Base-by-base conservation (phyloP, 2,888 invertebrate genomes). In the Rotaria sp. region DNA sequence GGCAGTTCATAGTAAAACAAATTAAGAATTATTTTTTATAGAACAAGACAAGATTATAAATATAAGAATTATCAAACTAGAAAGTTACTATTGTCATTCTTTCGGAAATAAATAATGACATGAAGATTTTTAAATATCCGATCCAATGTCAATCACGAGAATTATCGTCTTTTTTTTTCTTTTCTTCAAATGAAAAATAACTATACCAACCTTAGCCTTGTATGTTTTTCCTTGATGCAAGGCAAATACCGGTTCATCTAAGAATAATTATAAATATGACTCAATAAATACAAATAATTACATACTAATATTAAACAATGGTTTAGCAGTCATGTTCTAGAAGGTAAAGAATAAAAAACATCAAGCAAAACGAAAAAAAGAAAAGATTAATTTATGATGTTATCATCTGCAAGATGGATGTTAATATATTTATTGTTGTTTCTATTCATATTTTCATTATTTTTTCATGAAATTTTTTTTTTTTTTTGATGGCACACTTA, bases 221-320 rank as follows among this genome's bases (percentile, higher is more conserved):
- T 59, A 59, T 59, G 59, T 59, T 26, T 59, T 59, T 59, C 59
- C 59, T 59, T 59, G 59, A 15, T 59, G 59, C 59, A 59, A 59
- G 59, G 59, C 59, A 59, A 59, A 59, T 11, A 59, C 59, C 59
- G 59, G 59, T 59, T 59, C 59, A 30, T 59, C 59, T 59, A 59
- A 59, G 50, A 50, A 50, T 18, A 50, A 50, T 50, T 50, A 18
- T 50, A 18, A 50, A 50, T 50, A 50, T 18, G 50, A 50, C 50
- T 18, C 18, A 50, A 50, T 50, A 18, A 50, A 50, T 18, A 50
- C 18, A 50, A 50, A 13, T 50, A 30, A 59, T 59, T 13, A 59
- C 59, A 59, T 59, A 59, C 59, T 59, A 59, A 26, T 59, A 59
- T n/a, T 59, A 26, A 59, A 59, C 59, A 59, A 59, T 59, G 59